Base-by-base conservation (phyloP, 2,113 vertebrate species). In the Apus apus region DNA sequence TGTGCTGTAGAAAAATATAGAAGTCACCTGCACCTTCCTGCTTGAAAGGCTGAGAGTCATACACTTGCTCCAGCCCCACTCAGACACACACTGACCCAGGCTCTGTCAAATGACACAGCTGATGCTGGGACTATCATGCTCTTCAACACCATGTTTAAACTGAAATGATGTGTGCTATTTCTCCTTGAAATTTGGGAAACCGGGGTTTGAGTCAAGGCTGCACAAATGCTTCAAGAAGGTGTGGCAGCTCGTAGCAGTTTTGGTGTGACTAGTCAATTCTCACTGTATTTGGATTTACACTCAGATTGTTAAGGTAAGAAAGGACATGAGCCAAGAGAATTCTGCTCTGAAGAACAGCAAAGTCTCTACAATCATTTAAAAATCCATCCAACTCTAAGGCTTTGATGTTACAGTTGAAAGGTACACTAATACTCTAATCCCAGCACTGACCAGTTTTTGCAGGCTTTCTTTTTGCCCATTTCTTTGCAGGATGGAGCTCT, bases 401-500 rank as follows among this genome's bases (percentile, higher is more conserved):
- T 91, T 84, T 70, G 34, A 53, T 9, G 14, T 27, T 43, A 22
- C 43, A 78, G 23, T 45, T 45, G 23, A 61, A 67, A 70, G 27
- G 26, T 75, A 68, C 50, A 46, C 20, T 0, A 0, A 29, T 3
- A 40, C 0, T 0, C 26, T 61, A 54, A 54, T 23, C 45, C 48
- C 46, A 51, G 27, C 27, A 94, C 98, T 98, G 81, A 99, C 99
- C 99, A 99, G 97, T 99, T 99, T 97, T 99, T 99, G 97, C 99
- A 99, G 90, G 99, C 99, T 96, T 99, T 99, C 96, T 98, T 99
- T 96, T 99, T 99, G 5, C 97, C 97, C 65, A 97, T 96, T 32
- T 98, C 98, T 62, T 99, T 99, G 89, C 99, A 99, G 6, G 94
- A 94, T 1, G 98, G 53, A 3, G 98, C 98, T 93, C 96, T 98